A percentile compares a stretch with the other conserved stretches of the same genome.
These are phyloP conservation scores for Heliconius himera DNA, from an alignment of 1,140 invertebrate genomes.

Conservation along the genomic window DNA sequence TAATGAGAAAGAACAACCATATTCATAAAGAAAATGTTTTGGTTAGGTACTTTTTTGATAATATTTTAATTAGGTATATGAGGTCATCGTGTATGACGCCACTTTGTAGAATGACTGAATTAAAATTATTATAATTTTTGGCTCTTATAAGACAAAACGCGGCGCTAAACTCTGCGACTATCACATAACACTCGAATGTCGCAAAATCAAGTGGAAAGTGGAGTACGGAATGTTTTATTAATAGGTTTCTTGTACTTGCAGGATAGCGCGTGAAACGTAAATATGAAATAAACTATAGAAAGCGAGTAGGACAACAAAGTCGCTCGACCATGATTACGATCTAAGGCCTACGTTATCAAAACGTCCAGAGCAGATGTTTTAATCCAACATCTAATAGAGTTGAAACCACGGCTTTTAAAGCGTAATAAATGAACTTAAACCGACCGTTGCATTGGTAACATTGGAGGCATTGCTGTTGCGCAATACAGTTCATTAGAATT, in stretches of 20 bases:
- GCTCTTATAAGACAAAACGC: background rate
- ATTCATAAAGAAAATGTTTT: too few relatives aligned
- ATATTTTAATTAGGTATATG: too few relatives aligned
- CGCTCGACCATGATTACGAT: background rate
- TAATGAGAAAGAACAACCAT: too few relatives aligned
- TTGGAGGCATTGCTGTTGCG: background rate
- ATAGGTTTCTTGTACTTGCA: background rate
- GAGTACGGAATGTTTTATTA: background rate
- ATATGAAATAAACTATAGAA: background rate
- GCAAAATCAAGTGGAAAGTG: background rate
- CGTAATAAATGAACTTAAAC: constrained; percentile 22
- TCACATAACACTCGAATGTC: background rate
- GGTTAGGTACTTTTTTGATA: too few relatives aligned
- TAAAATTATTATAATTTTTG: too few relatives aligned
- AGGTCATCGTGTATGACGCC: too few relatives aligned
- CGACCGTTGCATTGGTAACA: background rate
- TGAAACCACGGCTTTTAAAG: constrained; percentile 13
- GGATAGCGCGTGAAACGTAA: too few relatives aligned
- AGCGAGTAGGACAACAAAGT: background rate
- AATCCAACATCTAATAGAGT: constrained; percentile 14
- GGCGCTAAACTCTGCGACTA: background rate
- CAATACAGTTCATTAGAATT: constrained; percentile 19
- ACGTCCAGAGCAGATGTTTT: constrained; percentile 10
- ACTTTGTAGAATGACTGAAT: too few relatives aligned
- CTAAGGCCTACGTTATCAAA: background rate